phyloP scores from a whole-genome alignment of 2,888 invertebrate species.

The Drosophila nigricruria region DNA sequence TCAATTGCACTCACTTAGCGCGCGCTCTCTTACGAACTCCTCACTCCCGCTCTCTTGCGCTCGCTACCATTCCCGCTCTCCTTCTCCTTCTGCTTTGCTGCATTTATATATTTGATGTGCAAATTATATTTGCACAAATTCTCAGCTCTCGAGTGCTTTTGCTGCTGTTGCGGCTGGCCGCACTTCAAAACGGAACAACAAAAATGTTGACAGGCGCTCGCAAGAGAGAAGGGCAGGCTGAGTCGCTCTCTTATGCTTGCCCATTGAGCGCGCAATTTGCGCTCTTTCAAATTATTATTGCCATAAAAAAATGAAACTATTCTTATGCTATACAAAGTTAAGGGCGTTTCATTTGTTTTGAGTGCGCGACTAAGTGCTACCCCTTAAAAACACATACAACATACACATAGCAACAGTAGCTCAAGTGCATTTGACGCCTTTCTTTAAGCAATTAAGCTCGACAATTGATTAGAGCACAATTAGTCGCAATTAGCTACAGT shows the following conservation, averaged over 20 bases:
- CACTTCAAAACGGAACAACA: conserved; percentile 55
- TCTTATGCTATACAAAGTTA: conserved; percentile 39
- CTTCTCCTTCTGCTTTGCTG: conserved; percentile 36
- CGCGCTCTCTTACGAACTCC: conserved; percentile 10
- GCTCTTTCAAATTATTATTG: conserved; percentile 26
- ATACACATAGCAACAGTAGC: not conserved
- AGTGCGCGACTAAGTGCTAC: conserved; percentile 5
- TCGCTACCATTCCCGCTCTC: not conserved
- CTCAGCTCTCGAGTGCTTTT: conserved; percentile 50
- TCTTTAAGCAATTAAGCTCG: conserved; percentile 32
- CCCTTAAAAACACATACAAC: not conserved
- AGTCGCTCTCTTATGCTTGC: conserved; percentile 33
- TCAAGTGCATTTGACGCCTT: conserved; percentile 10
- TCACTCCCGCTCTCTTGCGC: not conserved
- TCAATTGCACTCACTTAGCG: conserved; percentile 78
- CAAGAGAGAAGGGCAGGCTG: too few species aligned
- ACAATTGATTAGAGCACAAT: conserved; percentile 58
- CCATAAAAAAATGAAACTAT: conserved; percentile 43
- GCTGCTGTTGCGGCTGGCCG: conserved; percentile 53
- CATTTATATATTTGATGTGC: conserved; percentile 68
- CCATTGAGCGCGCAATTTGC: conserved; percentile 42
- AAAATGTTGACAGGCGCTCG: conserved; percentile 46
- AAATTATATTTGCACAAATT: conserved; percentile 81
- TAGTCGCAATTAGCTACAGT: conserved; percentile 67
- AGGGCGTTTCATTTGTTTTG: conserved; percentile 49